Evolutionary conservation across 2,113 vertebrate species (phyloP).

Genomic region (Mus spicilegus): DNA sequence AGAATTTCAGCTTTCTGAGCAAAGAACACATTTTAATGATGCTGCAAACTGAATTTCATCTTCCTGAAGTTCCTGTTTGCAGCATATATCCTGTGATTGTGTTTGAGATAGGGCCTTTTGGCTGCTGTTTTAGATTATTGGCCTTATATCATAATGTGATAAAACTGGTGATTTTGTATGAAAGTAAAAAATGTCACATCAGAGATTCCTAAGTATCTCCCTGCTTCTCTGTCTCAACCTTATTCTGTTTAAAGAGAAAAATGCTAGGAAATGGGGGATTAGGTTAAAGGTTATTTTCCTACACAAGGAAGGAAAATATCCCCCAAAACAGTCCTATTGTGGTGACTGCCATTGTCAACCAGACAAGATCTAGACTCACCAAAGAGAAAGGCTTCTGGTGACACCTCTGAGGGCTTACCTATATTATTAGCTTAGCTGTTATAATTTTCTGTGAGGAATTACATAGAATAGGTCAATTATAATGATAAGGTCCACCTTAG

Average conservation of each 20-base stretch:
- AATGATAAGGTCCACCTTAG: neutral
- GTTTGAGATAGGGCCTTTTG: neutral
- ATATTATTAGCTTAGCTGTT: neutral
- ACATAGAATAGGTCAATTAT: neutral
- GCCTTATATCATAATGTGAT: neutral
- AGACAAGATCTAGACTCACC: neutral
- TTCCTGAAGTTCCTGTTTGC: neutral
- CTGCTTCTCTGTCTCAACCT: neutral
- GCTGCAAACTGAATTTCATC: neutral
- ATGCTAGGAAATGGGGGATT: neutral
- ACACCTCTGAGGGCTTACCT: neutral
- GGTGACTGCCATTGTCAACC: neutral
- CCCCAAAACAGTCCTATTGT: neutral
- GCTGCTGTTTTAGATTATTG: neutral
- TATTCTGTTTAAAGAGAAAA: neutral
- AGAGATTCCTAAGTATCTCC: neutral
- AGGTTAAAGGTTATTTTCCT: accelerated
- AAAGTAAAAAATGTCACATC: neutral
- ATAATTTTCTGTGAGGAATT: neutral
- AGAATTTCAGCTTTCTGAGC: neutral
- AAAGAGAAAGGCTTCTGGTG: neutral
- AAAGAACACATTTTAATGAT: neutral
- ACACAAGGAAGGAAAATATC: neutral
- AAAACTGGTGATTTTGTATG: neutral
- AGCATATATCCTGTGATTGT: neutral